phyloP scores from a whole-genome alignment of 2,113 vertebrate species.

The Istiophorus platypterus region DNA sequence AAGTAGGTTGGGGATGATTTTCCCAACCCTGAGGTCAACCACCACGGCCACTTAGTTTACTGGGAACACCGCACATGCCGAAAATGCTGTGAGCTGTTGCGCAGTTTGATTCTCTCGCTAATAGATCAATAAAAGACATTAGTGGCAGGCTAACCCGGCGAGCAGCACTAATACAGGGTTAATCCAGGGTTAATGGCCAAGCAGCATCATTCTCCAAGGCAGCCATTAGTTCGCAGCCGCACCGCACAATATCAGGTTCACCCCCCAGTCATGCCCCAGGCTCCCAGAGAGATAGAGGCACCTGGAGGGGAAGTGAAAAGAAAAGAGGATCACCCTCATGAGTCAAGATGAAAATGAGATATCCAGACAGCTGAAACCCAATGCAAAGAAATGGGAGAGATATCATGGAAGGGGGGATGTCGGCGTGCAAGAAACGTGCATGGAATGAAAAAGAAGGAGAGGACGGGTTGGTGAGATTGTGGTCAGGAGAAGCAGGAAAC shows the following conservation, averaged over 20 bases:
- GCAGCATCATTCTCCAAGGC: slow-evolving; percentile 71
- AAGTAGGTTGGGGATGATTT: slow-evolving; percentile 43
- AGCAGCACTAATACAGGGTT: slow-evolving; percentile 82
- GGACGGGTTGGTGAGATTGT: slow-evolving; percentile 59
- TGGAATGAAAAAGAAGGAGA: slow-evolving; percentile 41
- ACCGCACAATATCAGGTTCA: slow-evolving; percentile 69
- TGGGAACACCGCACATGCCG: slow-evolving; percentile 33
- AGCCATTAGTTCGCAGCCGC: slow-evolving; percentile 71
- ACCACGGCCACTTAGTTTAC: slow-evolving; percentile 51
- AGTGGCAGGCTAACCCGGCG: slow-evolving; percentile 76
- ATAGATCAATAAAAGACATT: slow-evolving; percentile 84
- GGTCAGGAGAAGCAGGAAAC: slow-evolving; percentile 64
- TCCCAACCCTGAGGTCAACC: slow-evolving; percentile 67
- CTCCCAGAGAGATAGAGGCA: slow-evolving; percentile 42
- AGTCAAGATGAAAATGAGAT: slow-evolving; percentile 72
- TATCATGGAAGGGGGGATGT: slow-evolving; percentile 26
- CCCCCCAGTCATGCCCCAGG: slow-evolving; percentile 54
- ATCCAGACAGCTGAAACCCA: slow-evolving; percentile 62
- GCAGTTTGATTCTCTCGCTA: slow-evolving; percentile 75
- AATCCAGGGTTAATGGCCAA: slow-evolving; percentile 83
- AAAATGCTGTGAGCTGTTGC: slow-evolving; percentile 51
- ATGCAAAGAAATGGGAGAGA: slow-evolving; percentile 54
- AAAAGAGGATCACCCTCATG: slow-evolving; percentile 54
- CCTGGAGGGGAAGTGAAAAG: slow-evolving; percentile 42
- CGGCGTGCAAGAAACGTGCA: slow-evolving; percentile 10